Conservation (phyloP, 1,140 invertebrate genomes). For the Ganaspis sp. region DNA sequence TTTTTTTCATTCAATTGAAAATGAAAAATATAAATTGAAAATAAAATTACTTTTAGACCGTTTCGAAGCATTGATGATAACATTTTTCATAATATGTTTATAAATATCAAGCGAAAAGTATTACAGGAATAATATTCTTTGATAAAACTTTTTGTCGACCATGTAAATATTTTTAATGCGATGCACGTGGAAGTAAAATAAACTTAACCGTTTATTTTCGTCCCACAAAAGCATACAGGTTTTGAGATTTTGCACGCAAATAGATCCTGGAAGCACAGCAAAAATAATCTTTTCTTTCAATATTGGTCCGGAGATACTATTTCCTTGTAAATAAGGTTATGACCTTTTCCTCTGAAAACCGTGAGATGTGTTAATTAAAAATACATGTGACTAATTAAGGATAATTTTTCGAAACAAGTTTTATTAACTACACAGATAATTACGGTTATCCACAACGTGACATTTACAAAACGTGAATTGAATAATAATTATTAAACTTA, state of each 20-base stretch:
- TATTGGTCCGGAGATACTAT: background rate
- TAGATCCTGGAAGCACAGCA: background rate
- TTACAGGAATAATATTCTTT: no score
- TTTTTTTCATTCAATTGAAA: no score
- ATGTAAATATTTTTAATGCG: background rate
- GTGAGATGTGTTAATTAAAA: background rate
- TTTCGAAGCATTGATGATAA: no score
- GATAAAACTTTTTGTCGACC: background rate
- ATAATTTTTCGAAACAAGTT: background rate
- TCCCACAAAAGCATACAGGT: background rate
- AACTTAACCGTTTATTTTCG: background rate
- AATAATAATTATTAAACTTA: background rate
- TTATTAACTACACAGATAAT: background rate
- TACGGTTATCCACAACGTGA: background rate
- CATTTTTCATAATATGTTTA: no score
- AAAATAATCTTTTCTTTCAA: background rate
- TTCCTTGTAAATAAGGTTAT: slow-evolving; percentile 5
- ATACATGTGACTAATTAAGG: background rate
- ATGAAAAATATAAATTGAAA: no score
- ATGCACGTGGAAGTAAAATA: background rate
- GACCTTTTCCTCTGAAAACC: background rate
- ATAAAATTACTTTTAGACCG: no score
- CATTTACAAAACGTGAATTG: background rate
- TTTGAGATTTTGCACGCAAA: background rate
- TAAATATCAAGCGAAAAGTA: background rate